Base-by-base conservation (phyloP, 2,797 vertebrate genomes). In the Aldrovandia affinis region DNA sequence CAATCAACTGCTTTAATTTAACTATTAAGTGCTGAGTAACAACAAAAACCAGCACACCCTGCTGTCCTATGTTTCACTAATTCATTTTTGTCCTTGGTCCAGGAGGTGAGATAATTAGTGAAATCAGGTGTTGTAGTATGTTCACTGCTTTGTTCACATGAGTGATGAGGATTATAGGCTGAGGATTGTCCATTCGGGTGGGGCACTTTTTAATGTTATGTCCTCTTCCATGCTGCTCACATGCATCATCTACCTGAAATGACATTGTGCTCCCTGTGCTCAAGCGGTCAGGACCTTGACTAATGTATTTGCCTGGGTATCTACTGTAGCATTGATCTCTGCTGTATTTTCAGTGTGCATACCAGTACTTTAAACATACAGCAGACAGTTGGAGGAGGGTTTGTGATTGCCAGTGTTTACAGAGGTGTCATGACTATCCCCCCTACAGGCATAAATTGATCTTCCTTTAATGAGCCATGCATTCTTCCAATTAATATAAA, bases 261-360 rank as follows among this genome's bases (percentile, higher is more conserved):
- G 33, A 42, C 36, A 42, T 73, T 4, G 22, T 30, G 36, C 39
- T 7, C 47, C 47, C 15, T 73, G 18, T 73, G 33, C 36, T n/a
- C 18, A 7, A 42, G 68, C 1, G 36, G 5, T 33, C 36, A 15
- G 68, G 36, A 42, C 68, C 33, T 73, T 73, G 68, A 73, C 68
- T 73, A 73, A 73, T 73, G 68, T 73, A 33, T 73, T 65, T 73
- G 36, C 30, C 33, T 22, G 68, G 25, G 30, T 73, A 73, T 14
- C 68, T 68, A 15, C 68, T 73, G 68, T 73, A 25, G 68, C 68
- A 7, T 39, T 73, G 68, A 73, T 73, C 18, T 73, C 18, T 33
- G 20, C 0, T 73, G 33, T 73, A 73, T 73, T 73, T 73, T 42
- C 36, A 73, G 68, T 9, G 68, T 73, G 68, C n/a, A 30, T 73